Base-by-base conservation (phyloP, 2,888 invertebrate genomes). In the Shargacucullia verbasci region DNA sequence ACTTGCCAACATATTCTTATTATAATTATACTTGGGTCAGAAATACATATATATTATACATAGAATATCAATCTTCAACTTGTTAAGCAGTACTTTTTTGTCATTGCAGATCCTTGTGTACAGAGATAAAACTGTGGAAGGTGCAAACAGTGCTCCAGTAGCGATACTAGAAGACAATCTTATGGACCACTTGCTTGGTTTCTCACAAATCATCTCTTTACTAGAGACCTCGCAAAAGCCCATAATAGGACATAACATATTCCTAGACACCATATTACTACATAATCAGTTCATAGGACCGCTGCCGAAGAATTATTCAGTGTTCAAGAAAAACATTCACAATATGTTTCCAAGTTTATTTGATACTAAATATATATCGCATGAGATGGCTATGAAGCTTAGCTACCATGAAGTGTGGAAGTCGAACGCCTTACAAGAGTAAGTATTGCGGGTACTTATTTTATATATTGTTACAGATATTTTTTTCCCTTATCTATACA, bases 351-450 rank as follows among this genome's bases (percentile, higher is more conserved):
- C 97, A 0, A 75, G 69, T 13, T 88, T 97, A 46, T 97, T 94
- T 82, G 97, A 98, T 76, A 97, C 97, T 0, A 97, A 97, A 86
- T 95, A 94, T 65, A 94, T 97, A 46, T 95, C 96, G 25, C 94
- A 94, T 79, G 90, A 94, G 64, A 85, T 97, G 87, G 69, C 73
- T 0, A 94, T 83, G 69, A 80, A 82, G 33, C 76, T 95, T 59
- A 80, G 82, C 6, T 92, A 86, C 41, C 85, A 91, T 71, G 95
- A 94, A 76, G 82, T 83, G 0, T 95, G 95, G 94, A 92, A 91
- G 72, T 86, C 90, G 0, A 95, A 94, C 81, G 84, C 87, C 0
- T 85, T 96, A 46, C 88, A 92, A 82, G 90, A 91, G 82, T 94
- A 85, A 92, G 92, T 77, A 40, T 14, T 64, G 15, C 37, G 14